Evolutionary conservation across 1,140 invertebrate species (phyloP), one percentile per base, ranked within the genome.

Genomic region (Drosophila littoralis): DNA sequence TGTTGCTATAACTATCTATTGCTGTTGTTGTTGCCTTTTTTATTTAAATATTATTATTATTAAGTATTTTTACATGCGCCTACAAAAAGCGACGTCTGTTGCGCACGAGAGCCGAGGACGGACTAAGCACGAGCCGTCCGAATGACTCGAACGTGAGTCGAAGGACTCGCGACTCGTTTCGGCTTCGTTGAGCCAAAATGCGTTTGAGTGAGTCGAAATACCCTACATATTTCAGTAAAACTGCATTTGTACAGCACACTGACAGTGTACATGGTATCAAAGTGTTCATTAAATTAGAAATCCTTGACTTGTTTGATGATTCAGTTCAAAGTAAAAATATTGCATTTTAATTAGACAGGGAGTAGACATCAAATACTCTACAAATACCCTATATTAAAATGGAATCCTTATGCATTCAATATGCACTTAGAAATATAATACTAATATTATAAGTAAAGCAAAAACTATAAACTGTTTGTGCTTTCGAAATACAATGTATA

Each of bases 31-130:
- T 15, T 43, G 33, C 33, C 22, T 0, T 28, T 28, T 28, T 28
- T 46, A 7, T 35, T 32, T 59, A 17, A 46, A 40, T 8, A 38
- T 33, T 66, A 13, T 35, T 66, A 13, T 35, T 45, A 38, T 46
- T 35, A 55, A 13, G 13, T 46, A 33, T 45, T 46, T 36, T 61
- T 69, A 52, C 64, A 51, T 35, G 73, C 73, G 73, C 28, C 15
- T 59, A 42, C 40, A 42, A 28, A 63, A 38, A 59, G 52, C 38
- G 32, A 85, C 84, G 84, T 81, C 84, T 88, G 65, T 78, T 75
- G 75, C 61, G 66, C 61, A 78, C 80, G 81, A 89, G 88, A 78
- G 84, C 85, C 81, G 84, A 88, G 84, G 84, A 89, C 84, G 84
- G 80, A 88, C 84, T 88, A 38, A 79, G 36, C 54, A 45, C 65